A percentile compares a stretch with the other conserved stretches of the same genome.
Evolutionary conservation across 2,797 vertebrate species (phyloP).

Genomic region (Acrossocheilus wenchowensis): DNA sequence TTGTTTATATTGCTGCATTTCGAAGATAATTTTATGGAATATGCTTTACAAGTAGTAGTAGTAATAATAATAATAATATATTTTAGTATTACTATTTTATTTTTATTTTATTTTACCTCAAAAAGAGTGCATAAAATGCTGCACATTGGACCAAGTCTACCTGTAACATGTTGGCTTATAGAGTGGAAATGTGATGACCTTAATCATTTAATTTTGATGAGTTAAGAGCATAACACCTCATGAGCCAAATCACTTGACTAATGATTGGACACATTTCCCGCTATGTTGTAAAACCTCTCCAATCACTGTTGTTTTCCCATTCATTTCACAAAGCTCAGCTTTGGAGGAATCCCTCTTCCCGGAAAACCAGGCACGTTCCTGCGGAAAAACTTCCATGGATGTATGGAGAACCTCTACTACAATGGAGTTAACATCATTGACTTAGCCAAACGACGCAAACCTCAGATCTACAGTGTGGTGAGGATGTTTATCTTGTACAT

Average conservation of each 20-base stretch:
- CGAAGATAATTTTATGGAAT: neutral
- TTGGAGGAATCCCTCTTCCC: slow-evolving; percentile 89
- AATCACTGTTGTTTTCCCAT: slow-evolving; percentile 32
- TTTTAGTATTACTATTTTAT: neutral
- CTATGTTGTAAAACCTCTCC: slow-evolving; percentile 39
- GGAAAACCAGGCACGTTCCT: slow-evolving; percentile 90
- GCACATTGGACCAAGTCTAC: neutral
- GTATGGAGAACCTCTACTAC: slow-evolving; percentile 95
- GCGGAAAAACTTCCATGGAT: slow-evolving; percentile 93
- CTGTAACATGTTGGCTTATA: neutral
- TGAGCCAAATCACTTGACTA: neutral
- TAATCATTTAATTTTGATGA: neutral
- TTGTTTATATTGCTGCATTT: neutral
- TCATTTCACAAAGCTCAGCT: slow-evolving; percentile 86
- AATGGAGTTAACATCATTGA: slow-evolving; percentile 91
- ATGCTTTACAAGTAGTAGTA: too few species aligned
- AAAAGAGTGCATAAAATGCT: neutral
- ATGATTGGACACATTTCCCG: neutral
- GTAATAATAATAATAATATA: too few species aligned
- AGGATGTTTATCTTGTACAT: slow-evolving; percentile 63
- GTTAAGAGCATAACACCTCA: neutral
- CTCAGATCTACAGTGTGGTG: slow-evolving; percentile 91
- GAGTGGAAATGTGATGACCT: neutral
- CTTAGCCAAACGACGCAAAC: slow-evolving; percentile 88
- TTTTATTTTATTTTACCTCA: neutral